A percentile compares a stretch with the other conserved stretches of the same genome.
Evolutionary conservation across 2,113 vertebrate genomes (phyloP).

Genomic region (Vimba vimba): DNA sequence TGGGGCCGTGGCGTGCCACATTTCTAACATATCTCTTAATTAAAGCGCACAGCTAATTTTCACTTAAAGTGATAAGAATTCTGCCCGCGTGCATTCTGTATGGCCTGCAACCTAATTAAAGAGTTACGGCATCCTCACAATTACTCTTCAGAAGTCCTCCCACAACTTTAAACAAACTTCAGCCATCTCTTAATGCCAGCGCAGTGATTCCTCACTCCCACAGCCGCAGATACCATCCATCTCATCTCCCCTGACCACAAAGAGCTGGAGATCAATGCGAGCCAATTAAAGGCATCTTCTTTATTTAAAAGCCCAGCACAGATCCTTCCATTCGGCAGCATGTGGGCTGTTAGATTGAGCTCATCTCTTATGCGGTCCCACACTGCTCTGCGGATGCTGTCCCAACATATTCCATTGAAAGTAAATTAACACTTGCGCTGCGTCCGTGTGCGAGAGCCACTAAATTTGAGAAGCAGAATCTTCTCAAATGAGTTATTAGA

Average conservation of each 20-base stretch:
- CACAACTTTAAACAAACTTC: constrained; percentile 31
- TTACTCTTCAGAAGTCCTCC: not conserved
- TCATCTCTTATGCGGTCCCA: constrained; percentile 15
- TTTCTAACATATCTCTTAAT: constrained; percentile 12
- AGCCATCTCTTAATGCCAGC: constrained; percentile 12
- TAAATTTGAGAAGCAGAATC: not conserved
- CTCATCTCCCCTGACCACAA: constrained; percentile 34
- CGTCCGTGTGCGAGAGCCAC: not conserved
- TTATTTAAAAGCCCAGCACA: constrained; percentile 35
- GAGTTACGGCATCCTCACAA: not conserved
- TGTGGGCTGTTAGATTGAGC: constrained; percentile 15
- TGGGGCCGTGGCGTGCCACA: not conserved
- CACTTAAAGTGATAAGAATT: constrained; percentile 12
- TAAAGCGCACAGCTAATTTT: not conserved
- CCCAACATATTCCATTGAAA: constrained; percentile 1
- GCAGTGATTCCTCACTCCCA: constrained; percentile 19
- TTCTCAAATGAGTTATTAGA: not conserved
- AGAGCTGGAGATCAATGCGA: constrained; percentile 35
- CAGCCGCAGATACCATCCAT: constrained; percentile 27
- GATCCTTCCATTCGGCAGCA: not conserved
- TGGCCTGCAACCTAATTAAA: constrained; percentile 7
- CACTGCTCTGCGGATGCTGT: constrained; percentile 27
- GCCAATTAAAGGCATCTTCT: constrained; percentile 36
- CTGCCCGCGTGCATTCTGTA: not conserved
- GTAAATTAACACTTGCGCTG: not conserved